These are phyloP conservation scores for Cheilosia pagana DNA, from an alignment of 2,888 invertebrate species.

Conservation along the genomic window DNA sequence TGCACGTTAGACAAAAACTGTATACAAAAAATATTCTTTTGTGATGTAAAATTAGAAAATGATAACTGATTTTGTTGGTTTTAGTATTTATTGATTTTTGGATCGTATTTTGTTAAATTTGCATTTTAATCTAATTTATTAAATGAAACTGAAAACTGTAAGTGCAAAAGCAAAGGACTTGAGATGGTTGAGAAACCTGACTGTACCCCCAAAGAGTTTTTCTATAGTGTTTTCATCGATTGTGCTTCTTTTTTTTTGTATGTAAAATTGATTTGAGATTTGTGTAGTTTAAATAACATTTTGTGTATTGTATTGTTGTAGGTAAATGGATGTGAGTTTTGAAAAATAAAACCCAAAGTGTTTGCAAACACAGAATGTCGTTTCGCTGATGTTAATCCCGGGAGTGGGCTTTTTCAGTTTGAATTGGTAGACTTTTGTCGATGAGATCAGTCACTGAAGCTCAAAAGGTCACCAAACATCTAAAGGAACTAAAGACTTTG, in stretches of 20 bases:
- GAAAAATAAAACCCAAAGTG: constrained; percentile 16
- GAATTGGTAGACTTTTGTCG: no score
- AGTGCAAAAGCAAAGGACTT: constrained; percentile 33
- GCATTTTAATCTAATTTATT: constrained; percentile 42
- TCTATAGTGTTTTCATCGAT: constrained; percentile 19
- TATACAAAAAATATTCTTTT: constrained; percentile 13
- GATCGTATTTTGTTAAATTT: constrained; percentile 22
- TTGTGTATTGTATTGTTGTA: constrained; percentile 32
- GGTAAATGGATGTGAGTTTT: constrained; percentile 41
- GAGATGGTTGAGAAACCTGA: constrained; percentile 5
- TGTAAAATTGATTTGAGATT: not conserved
- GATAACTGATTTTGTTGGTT: not conserved
- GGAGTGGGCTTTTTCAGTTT: no score
- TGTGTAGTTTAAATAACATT: constrained; percentile 34
- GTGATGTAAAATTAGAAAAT: constrained; percentile 50
- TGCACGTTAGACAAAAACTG: constrained; percentile 4
- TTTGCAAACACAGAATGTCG: not conserved
- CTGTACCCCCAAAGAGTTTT: constrained; percentile 34
- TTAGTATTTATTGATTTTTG: constrained; percentile 12
- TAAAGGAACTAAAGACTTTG: no score
- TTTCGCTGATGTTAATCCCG: no score
- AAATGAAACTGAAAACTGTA: not conserved
- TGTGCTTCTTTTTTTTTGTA: constrained; percentile 3
- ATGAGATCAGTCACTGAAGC: no score
- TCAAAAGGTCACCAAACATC: no score